These are phyloP conservation scores for Patella pellucida DNA, from an alignment of 2,888 invertebrate species.

Conservation along the genomic window DNA sequence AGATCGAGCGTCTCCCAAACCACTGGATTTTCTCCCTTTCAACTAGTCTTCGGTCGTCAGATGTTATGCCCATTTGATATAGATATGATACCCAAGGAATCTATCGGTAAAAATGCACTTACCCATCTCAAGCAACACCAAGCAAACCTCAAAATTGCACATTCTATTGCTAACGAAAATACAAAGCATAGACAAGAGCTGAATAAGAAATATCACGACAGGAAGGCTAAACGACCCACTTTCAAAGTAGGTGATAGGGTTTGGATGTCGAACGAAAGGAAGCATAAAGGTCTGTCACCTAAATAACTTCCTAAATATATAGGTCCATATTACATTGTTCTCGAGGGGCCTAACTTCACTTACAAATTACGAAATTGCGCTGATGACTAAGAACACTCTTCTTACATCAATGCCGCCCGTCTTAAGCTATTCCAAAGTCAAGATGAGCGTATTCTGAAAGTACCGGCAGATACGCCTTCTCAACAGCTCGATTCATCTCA, in stretches of 20 bases:
- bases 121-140: constrained; percentile 9
- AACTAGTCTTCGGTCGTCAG: constrained; percentile 15
- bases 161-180: constrained; percentile 14
- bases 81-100: background rate
- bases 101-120: background rate
- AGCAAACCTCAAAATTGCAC: background rate
- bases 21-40: constrained; percentile 18
- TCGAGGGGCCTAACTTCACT: too few species aligned
- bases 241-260: constrained; percentile 1
- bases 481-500: too few species aligned
- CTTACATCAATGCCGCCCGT: too few species aligned
- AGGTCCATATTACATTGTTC: too few species aligned
- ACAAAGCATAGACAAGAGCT: background rate
- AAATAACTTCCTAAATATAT: too few species aligned
- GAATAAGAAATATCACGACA: constrained; percentile 8
- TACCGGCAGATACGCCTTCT: too few species aligned
- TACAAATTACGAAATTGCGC: too few species aligned
- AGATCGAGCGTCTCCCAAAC: background rate
- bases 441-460: too few species aligned
- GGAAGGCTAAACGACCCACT: constrained; percentile 11
- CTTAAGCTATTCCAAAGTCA: too few species aligned
- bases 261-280: too few species aligned
- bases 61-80: constrained; percentile 14
- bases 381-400: too few species aligned
- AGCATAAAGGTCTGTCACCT: too few species aligned